These are phyloP conservation scores for Istiophorus platypterus DNA, from an alignment of 2,113 vertebrate genomes.

Conservation along the genomic window DNA sequence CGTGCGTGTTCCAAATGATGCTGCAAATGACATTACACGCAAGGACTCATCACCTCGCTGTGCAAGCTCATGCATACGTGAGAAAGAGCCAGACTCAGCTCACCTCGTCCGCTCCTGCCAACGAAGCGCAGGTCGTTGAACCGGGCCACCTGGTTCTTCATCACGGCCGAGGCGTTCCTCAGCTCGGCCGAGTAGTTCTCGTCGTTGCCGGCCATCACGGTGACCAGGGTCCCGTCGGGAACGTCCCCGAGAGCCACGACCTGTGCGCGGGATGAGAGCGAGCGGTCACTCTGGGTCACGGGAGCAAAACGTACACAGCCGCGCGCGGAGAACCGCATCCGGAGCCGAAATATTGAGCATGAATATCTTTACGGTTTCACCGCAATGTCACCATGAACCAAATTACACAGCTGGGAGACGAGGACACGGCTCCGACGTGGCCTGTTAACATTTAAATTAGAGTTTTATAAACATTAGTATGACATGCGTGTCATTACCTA, in stretches of 20 bases:
- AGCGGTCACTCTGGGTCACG: slow-evolving; percentile 60
- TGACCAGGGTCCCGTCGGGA: slow-evolving; percentile 97
- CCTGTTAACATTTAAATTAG: background rate
- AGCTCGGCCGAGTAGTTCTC: slow-evolving; percentile 99
- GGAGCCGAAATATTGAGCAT: slow-evolving; percentile 16
- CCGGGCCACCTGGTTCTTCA: slow-evolving; percentile 99
- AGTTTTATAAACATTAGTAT: background rate
- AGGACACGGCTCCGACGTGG: background rate
- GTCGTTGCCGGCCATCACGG: slow-evolving; percentile 99
- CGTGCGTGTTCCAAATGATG: slow-evolving; percentile 38
- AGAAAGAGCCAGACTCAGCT: slow-evolving; percentile 40
- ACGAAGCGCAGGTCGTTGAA: slow-evolving; percentile 99
- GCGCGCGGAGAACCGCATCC: slow-evolving; percentile 57
- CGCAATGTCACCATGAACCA: slow-evolving; percentile 8
- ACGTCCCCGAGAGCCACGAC: slow-evolving; percentile 98
- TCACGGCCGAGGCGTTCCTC: slow-evolving; percentile 97
- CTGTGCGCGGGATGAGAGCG: slow-evolving; percentile 77
- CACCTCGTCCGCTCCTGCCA: slow-evolving; percentile 98
- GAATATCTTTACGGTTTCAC: background rate
- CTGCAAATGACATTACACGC: slow-evolving; percentile 22
- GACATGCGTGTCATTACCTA: background rate
- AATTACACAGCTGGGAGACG: background rate
- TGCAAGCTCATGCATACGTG: too few relatives aligned
- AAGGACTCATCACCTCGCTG: too few relatives aligned
- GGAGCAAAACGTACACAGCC: slow-evolving; percentile 38